phyloP scores from a whole-genome alignment of 2,888 invertebrate species.

The Caenorhabditis sp. region DNA sequence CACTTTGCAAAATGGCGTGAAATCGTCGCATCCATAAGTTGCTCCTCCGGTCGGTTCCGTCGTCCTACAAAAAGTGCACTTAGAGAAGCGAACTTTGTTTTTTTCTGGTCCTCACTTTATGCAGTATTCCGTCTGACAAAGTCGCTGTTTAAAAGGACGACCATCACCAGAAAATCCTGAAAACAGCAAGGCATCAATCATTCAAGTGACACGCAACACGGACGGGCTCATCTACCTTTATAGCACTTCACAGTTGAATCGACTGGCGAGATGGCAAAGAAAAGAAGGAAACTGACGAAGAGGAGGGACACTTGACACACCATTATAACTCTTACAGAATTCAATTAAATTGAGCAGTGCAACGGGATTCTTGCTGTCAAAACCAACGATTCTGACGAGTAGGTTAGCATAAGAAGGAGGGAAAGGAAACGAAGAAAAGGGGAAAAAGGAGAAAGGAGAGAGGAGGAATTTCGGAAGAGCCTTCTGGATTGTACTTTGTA shows the following conservation, averaged over 20 bases:
- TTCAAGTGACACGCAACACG: constrained; percentile 22
- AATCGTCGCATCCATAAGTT: constrained; percentile 64
- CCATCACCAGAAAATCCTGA: constrained; percentile 62
- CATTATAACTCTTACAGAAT: constrained; percentile 35
- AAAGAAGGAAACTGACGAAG: constrained; percentile 23
- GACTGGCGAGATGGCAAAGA: constrained; percentile 15
- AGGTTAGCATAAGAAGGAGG: background rate
- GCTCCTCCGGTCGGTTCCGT: constrained; percentile 53
- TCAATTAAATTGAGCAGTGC: constrained; percentile 14
- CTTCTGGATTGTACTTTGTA: constrained; percentile 46
- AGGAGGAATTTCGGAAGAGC: constrained; percentile 7
- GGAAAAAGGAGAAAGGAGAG: constrained; percentile 5
- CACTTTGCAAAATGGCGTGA: constrained; percentile 62
- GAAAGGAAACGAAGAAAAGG: background rate
- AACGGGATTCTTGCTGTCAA: constrained; percentile 40
- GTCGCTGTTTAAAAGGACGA: constrained; percentile 57
- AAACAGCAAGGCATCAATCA: constrained; percentile 16
- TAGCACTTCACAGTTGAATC: constrained; percentile 54
- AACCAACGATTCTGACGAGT: constrained; percentile 17
- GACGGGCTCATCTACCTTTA: constrained; percentile 40
- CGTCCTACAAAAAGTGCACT: constrained; percentile 49
- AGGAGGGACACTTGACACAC: constrained; percentile 15
- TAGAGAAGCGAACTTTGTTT: background rate
- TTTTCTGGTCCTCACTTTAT: constrained; percentile 45
- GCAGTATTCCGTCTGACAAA: constrained; percentile 64